phyloP scores from a whole-genome alignment of 2,888 invertebrate genomes.

The Protonemura montana region DNA sequence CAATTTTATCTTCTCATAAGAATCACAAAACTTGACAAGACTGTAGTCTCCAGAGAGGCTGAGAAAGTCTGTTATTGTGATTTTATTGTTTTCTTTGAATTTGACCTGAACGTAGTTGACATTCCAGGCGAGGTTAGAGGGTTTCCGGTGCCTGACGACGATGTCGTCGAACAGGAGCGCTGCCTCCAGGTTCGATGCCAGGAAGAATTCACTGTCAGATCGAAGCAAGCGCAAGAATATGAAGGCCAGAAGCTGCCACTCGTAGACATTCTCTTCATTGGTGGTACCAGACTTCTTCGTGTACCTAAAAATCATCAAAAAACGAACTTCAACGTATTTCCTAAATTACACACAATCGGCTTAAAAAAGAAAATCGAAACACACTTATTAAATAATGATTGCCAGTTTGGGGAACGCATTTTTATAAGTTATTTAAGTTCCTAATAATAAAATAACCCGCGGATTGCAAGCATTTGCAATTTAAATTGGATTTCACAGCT shows the following conservation, averaged over 20 bases:
- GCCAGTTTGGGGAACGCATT: too few relatives aligned
- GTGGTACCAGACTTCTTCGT: neutral
- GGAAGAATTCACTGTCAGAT: neutral
- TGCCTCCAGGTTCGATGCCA: conserved; percentile 22
- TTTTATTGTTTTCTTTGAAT: neutral
- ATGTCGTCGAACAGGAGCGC: conserved; percentile 21
- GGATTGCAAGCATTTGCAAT: too few relatives aligned
- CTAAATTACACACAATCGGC: too few relatives aligned
- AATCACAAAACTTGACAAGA: neutral
- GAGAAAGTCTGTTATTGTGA: neutral
- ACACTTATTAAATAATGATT: too few relatives aligned
- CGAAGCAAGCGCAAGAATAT: neutral
- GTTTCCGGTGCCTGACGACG: neutral
- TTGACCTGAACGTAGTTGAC: neutral
- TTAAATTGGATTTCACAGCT: too few relatives aligned
- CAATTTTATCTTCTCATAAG: neutral
- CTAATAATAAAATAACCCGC: too few relatives aligned
- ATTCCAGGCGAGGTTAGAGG: neutral
- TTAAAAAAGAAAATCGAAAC: too few relatives aligned
- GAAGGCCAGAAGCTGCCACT: neutral
- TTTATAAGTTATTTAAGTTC: too few relatives aligned
- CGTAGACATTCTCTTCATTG: neutral
- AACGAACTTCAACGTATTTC: too few relatives aligned
- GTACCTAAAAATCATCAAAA: conserved; percentile 15
- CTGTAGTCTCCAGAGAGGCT: too few relatives aligned